These are phyloP conservation scores for Agonopterix subpropinquella DNA, from an alignment of 2,888 invertebrate genomes.

Conservation along the genomic window DNA sequence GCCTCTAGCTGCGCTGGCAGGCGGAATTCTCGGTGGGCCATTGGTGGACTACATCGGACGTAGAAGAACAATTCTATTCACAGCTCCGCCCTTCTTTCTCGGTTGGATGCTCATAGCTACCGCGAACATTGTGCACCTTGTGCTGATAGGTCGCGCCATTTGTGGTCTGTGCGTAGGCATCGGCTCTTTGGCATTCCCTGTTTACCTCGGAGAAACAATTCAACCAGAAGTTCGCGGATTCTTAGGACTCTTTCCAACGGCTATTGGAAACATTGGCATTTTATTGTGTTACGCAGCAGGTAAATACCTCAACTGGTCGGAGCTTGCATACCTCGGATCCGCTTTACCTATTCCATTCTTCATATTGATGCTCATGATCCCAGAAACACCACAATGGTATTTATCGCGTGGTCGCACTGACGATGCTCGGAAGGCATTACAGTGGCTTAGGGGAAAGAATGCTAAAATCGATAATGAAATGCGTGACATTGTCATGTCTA, in stretches of 20 bases:
- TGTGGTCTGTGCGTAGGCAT: constrained; percentile 93
- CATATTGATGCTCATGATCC: constrained; percentile 88
- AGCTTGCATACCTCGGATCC: constrained; percentile 87
- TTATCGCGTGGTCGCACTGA: constrained; percentile 85
- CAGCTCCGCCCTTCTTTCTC: constrained; percentile 86
- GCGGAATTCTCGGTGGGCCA: constrained; percentile 89
- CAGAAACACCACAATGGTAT: constrained; percentile 96
- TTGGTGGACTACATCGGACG: constrained; percentile 91
- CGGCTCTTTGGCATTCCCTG: constrained; percentile 90
- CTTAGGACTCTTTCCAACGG: constrained; percentile 90
- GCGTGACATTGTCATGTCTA: constrained; percentile 81
- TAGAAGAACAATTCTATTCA: constrained; percentile 85
- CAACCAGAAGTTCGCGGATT: constrained; percentile 95
- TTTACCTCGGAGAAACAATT: constrained; percentile 95
- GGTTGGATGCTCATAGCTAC: constrained; percentile 90
- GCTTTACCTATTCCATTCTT: constrained; percentile 86
- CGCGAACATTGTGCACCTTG: constrained; percentile 81
- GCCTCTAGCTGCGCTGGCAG: constrained; percentile 90
- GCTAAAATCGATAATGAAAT: constrained; percentile 87
- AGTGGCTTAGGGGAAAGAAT: constrained; percentile 88
- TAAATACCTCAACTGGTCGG: constrained; percentile 86
- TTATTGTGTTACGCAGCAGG: constrained; percentile 88
- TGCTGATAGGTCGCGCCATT: constrained; percentile 86
- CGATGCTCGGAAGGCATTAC: constrained; percentile 85
- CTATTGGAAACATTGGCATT: constrained; percentile 90